Evolutionary conservation across 1,140 invertebrate species (phyloP).

Genomic region (Bradysia coprophila): DNA sequence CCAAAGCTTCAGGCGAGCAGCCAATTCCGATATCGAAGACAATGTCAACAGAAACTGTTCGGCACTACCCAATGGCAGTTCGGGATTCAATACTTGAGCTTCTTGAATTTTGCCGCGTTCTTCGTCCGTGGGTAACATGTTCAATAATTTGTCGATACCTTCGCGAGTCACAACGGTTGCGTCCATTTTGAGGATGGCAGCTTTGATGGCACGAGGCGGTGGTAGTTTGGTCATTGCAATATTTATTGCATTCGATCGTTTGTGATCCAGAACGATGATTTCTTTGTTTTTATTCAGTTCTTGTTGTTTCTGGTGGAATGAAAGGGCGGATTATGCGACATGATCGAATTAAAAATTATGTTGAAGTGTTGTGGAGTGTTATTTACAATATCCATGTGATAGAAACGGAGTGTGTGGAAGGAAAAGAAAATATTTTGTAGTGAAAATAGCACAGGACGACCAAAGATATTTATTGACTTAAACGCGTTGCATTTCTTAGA

Average conservation of each 20-base stretch:
- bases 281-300: constrained; percentile 88
- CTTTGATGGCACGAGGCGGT: constrained; percentile 90
- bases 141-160: constrained; percentile 94
- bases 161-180: constrained; percentile 95
- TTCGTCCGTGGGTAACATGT: constrained; percentile 94
- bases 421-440: no score
- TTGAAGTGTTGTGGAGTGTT: no score
- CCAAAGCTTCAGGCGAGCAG: constrained; percentile 91
- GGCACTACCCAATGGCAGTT: constrained; percentile 87
- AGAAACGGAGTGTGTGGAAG: constrained; percentile 3
- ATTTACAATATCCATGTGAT: not conserved
- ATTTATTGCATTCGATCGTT: constrained; percentile 97
- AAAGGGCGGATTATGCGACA: constrained; percentile 6
- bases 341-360: not conserved
- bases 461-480: no score
- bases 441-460: no score
- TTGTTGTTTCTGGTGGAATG: constrained; percentile 61
- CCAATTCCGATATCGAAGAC: constrained; percentile 87
- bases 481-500: no score
- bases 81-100: constrained; percentile 75
- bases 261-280: constrained; percentile 90
- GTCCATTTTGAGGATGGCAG: constrained; percentile 98
- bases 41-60: constrained; percentile 95
- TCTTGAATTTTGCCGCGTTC: constrained; percentile 93
- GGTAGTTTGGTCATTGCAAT: constrained; percentile 99